These are phyloP conservation scores for Lissonota sp. DNA, from an alignment of 2,888 invertebrate genomes.

Conservation along the genomic window DNA sequence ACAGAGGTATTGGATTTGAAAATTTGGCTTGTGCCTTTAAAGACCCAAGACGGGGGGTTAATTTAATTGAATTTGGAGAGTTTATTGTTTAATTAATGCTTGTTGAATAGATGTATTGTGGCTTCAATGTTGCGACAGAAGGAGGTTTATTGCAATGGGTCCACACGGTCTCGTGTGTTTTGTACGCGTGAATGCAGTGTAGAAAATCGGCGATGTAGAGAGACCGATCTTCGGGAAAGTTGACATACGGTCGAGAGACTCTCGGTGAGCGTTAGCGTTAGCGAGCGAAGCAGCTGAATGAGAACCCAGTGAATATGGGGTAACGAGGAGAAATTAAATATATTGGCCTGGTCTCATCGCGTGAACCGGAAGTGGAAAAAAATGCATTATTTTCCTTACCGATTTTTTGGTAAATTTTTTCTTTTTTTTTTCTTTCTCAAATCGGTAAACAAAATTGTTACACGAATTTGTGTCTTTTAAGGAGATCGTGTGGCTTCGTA, in stretches of 20 bases:
- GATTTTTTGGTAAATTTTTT: not conserved
- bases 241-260: slow-evolving; percentile 67
- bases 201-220: slow-evolving; percentile 60
- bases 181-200: slow-evolving; percentile 39
- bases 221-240: slow-evolving; percentile 67
- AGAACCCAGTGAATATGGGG: slow-evolving; percentile 61
- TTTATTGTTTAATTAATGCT: too few species aligned
- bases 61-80: too few species aligned
- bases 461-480: slow-evolving; percentile 49
- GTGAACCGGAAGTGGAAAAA: slow-evolving; percentile 41
- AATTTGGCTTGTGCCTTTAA: too few species aligned
- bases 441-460: not conserved
- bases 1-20: too few species aligned
- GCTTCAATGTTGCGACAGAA: not conserved
- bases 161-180: not conserved
- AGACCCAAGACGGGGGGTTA: too few species aligned
- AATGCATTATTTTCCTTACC: not conserved
- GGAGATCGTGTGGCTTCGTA: slow-evolving; percentile 57
- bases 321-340: slow-evolving; percentile 69
- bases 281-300: slow-evolving; percentile 52
- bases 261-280: slow-evolving; percentile 59
- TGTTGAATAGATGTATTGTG: not conserved
- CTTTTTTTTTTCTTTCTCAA: not conserved
- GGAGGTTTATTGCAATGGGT: slow-evolving; percentile 4
- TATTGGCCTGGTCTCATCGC: slow-evolving; percentile 46